These are phyloP conservation scores for Ctenoplectra terminalis DNA, from an alignment of 1,140 invertebrate species.

Conservation along the genomic window DNA sequence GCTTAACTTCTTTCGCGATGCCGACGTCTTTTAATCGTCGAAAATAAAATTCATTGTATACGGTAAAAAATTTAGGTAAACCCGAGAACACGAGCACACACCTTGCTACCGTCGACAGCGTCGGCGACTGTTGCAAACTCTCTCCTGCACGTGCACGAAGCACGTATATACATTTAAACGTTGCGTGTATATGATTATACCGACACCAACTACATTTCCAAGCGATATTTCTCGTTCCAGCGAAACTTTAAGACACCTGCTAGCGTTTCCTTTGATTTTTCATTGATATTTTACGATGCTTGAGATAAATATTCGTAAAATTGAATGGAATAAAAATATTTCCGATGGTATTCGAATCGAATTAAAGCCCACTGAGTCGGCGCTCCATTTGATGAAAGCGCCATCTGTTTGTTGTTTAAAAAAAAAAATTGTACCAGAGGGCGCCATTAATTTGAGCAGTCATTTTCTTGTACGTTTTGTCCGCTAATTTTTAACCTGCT, in stretches of 20 bases:
- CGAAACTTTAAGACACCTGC: too few relatives aligned
- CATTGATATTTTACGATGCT: background rate
- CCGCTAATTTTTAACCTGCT: background rate
- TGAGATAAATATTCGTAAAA: background rate
- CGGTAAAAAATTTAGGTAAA: constrained; percentile 8
- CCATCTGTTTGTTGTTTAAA: background rate
- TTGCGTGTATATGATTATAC: background rate
- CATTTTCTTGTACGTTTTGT: background rate
- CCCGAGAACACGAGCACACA: background rate
- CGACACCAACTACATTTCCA: background rate
- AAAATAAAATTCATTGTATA: background rate
- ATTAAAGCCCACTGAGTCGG: constrained; percentile 1
- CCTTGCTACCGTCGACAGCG: constrained; percentile 11
- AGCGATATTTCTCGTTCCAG: background rate
- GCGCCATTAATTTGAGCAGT: background rate
- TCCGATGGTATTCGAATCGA: constrained; percentile 15
- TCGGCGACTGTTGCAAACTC: constrained; percentile 43
- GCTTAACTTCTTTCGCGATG: too few relatives aligned
- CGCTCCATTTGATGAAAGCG: background rate
- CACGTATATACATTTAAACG: background rate
- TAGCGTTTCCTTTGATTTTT: background rate
- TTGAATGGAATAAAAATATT: background rate
- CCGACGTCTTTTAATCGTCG: background rate
- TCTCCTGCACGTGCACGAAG: constrained; percentile 42
- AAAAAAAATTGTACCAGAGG: background rate